Conservation (phyloP, 2,888 invertebrate species). For the Chirona hameri region DNA sequence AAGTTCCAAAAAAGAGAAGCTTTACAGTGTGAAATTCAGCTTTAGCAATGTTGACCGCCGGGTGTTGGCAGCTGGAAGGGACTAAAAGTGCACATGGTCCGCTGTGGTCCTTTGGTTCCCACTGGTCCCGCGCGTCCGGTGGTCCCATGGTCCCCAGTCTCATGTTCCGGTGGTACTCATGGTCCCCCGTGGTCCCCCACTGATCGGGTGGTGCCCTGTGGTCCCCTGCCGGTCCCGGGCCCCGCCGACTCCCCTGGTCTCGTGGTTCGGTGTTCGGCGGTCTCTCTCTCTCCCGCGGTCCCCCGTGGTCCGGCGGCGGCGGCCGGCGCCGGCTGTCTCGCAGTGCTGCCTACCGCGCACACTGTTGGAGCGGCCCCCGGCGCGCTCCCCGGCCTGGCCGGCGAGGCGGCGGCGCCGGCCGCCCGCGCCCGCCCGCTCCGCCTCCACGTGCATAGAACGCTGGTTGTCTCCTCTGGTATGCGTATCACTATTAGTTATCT, state of each 20-base stretch:
- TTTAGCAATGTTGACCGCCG: too few species aligned
- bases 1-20: too few species aligned
- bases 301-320: neutral
- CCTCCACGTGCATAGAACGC: neutral
- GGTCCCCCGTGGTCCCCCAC: neutral
- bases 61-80: too few species aligned
- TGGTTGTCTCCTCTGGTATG: conserved; percentile 8
- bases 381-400: neutral
- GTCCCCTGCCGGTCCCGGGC: neutral
- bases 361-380: neutral
- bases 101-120: too few species aligned
- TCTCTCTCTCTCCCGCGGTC: neutral
- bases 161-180: too few species aligned
- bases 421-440: neutral
- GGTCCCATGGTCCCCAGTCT: too few species aligned
- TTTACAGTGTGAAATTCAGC: too few species aligned
- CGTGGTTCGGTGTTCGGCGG: neutral
- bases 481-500: conserved; percentile 24
- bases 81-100: too few species aligned
- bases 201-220: neutral
- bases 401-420: neutral
- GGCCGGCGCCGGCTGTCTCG: neutral
- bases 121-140: too few species aligned
- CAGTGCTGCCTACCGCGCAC: neutral
- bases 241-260: neutral